phyloP scores from a whole-genome alignment of 2,888 invertebrate genomes.

The Drosophila yooni region DNA sequence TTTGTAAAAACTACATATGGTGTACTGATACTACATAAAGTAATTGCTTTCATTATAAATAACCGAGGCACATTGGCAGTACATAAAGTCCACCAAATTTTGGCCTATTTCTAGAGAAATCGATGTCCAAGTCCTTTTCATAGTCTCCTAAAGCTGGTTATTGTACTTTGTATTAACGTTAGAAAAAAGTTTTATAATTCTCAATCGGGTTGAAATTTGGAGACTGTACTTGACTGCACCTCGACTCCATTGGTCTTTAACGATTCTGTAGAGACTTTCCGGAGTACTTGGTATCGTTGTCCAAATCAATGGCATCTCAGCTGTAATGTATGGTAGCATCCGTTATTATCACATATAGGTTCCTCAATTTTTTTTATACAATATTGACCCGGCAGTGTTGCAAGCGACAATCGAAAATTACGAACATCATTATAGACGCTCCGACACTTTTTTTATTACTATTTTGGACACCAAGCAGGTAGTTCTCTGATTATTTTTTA shows the following conservation, averaged over 20 bases:
- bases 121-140: neutral
- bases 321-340: too few species aligned
- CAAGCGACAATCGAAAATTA: too few species aligned
- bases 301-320: neutral
- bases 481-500: neutral
- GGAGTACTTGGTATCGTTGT: neutral
- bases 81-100: too few species aligned
- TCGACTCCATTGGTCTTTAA: neutral
- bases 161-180: neutral
- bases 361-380: neutral
- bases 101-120: too few species aligned
- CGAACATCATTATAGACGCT: too few species aligned
- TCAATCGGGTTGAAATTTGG: too few species aligned
- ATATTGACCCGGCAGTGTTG: neutral
- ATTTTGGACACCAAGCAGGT: neutral
- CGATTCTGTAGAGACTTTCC: neutral
- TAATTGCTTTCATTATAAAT: neutral
- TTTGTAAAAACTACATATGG: neutral
- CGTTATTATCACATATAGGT: too few species aligned
- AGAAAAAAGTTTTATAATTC: neutral
- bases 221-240: neutral
- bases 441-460: too few species aligned
- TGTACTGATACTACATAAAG: neutral
- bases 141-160: too few species aligned
- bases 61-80: neutral